Evolutionary conservation across 2,888 invertebrate species (phyloP).

Genomic region (Euphydryas editha): DNA sequence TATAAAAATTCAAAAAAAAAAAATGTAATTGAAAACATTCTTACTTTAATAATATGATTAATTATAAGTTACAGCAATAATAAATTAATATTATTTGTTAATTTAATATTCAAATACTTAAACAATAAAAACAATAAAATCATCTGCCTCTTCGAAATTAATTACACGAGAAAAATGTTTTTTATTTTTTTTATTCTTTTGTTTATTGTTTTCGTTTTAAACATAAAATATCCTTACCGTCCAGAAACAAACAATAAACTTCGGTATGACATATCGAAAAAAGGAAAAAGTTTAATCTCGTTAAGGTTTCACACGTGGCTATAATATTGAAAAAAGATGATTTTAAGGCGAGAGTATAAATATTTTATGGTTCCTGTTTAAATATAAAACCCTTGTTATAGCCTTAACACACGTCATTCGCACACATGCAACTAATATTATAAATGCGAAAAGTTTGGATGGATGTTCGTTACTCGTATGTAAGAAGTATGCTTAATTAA

Average conservation of each 20-base stretch:
- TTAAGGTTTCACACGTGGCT: slow-evolving; percentile 33
- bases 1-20: too few species aligned
- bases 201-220: not conserved
- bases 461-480: too few species aligned
- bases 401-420: not conserved
- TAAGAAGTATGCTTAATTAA: too few species aligned
- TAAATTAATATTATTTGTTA: too few species aligned
- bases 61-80: too few species aligned
- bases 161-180: too few species aligned
- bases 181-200: slow-evolving; percentile 3
- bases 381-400: slow-evolving; percentile 4
- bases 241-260: slow-evolving; percentile 31
- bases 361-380: slow-evolving; percentile 26
- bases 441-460: too few species aligned
- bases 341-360: slow-evolving; percentile 5
- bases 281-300: slow-evolving; percentile 42
- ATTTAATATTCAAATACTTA: too few species aligned
- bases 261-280: slow-evolving; percentile 29
- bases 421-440: not conserved
- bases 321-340: slow-evolving; percentile 11
- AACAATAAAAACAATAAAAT: too few species aligned
- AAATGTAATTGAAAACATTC: too few species aligned
- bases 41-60: too few species aligned
- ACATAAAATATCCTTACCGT: not conserved
- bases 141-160: too few species aligned